Percentiles rank a stretch among this genome's conserved stretches.
Conservation (phyloP, 2,888 invertebrate genomes). For the Apamea epomidion region DNA sequence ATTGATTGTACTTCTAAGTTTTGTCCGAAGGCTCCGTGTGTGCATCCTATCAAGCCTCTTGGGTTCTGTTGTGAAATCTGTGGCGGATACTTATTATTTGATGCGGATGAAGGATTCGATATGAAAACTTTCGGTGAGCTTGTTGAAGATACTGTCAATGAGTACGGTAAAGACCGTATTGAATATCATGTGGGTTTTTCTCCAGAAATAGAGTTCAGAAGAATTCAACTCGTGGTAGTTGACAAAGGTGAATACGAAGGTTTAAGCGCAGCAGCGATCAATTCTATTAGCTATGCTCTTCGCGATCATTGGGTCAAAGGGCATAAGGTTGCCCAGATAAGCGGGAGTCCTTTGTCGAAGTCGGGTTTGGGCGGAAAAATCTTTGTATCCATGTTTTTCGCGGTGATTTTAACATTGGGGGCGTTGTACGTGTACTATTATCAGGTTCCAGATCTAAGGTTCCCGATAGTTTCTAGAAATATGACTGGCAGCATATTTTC, state of each 20-base stretch:
- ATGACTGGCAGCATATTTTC: constrained; percentile 72
- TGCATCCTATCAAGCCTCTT: constrained; percentile 79
- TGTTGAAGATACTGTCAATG: constrained; percentile 72
- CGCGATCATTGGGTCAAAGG: constrained; percentile 74
- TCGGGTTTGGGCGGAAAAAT: constrained; percentile 80
- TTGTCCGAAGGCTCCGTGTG: constrained; percentile 79
- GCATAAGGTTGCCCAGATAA: constrained; percentile 72
- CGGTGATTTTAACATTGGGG: constrained; percentile 76
- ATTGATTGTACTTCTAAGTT: constrained; percentile 81
- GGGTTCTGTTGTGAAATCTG: constrained; percentile 87
- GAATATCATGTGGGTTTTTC: constrained; percentile 81
- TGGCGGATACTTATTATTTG: constrained; percentile 80
- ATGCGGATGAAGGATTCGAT: constrained; percentile 78
- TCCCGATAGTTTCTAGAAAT: constrained; percentile 68
- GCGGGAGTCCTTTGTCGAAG: constrained; percentile 80
- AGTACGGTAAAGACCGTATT: constrained; percentile 71
- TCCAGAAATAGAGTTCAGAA: constrained; percentile 61
- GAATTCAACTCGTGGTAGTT: constrained; percentile 82
- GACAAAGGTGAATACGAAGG: constrained; percentile 82
- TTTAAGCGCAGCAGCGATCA: constrained; percentile 78
- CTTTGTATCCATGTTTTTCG: constrained; percentile 81
- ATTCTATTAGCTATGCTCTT: constrained; percentile 74
- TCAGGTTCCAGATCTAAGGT: constrained; percentile 72
- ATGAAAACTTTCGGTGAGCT: constrained; percentile 75
- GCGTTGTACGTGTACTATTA: constrained; percentile 83